These are phyloP conservation scores for Cyphomyrus discorhynchus DNA, from an alignment of 2,113 vertebrate species.

Conservation along the genomic window DNA sequence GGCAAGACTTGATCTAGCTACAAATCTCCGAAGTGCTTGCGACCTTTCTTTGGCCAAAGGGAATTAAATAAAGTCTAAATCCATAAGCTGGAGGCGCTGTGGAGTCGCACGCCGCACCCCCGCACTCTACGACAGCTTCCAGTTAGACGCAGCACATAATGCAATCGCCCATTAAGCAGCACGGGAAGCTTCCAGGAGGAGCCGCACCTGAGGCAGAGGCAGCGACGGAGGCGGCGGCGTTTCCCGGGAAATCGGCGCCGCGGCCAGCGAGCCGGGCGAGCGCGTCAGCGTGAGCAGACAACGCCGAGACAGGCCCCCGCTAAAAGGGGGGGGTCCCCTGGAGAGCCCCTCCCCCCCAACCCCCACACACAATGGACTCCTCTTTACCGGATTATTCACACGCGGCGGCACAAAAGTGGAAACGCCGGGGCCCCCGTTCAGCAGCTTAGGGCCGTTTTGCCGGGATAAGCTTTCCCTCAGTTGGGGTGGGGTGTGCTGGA, in stretches of 20 bases:
- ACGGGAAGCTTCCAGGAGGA: background rate
- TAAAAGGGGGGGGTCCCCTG: slow-evolving; percentile 7
- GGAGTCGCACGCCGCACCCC: background rate
- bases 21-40: background rate
- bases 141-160: background rate
- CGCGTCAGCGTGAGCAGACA: background rate
- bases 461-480: slow-evolving; percentile 54
- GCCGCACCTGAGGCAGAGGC: background rate
- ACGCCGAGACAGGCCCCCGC: background rate
- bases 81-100: background rate
- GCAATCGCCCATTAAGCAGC: background rate
- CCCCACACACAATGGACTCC: slow-evolving; percentile 40
- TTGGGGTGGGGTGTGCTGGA: slow-evolving; percentile 34
- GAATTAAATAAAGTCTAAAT: slow-evolving; percentile 4
- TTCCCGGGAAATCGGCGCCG: slow-evolving; percentile 2
- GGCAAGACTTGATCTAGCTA: background rate
- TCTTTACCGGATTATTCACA: slow-evolving; percentile 60
- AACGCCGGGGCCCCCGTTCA: slow-evolving; percentile 45
- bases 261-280: slow-evolving; percentile 36
- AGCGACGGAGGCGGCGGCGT: background rate
- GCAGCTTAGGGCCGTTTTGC: slow-evolving; percentile 52
- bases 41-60: background rate
- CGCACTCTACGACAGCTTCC: background rate
- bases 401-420: slow-evolving; percentile 36
- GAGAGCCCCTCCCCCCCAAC: background rate